Conservation (phyloP, 2,888 invertebrate genomes). For the Caenorhabditis parvicauda region DNA sequence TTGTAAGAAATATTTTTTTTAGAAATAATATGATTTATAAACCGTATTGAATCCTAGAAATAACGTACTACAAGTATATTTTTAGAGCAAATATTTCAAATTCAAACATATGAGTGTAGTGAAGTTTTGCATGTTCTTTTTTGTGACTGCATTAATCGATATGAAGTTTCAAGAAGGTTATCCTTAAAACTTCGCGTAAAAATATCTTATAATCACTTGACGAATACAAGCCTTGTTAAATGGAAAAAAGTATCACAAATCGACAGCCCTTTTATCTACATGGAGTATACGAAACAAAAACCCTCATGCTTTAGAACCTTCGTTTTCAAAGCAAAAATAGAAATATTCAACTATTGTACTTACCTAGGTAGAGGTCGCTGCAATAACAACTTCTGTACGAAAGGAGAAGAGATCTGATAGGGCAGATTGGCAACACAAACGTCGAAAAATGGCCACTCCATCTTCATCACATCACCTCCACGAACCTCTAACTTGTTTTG, state of each 20-base stretch:
- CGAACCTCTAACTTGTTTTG: conserved; percentile 87
- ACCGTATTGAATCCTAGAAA: background rate
- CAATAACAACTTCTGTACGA: conserved; percentile 81
- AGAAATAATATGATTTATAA: background rate
- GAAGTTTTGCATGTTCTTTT: too few species aligned
- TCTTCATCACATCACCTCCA: conserved; percentile 89
- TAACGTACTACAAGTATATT: background rate
- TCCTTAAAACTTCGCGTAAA: too few species aligned
- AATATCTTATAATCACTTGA: too few species aligned
- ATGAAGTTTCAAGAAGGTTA: too few species aligned
- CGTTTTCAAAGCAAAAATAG: too few species aligned
- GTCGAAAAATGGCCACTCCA: conserved; percentile 92
- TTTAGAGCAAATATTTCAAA: too few species aligned
- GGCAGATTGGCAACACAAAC: conserved; percentile 97
- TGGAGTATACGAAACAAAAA: too few species aligned
- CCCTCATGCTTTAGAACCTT: background rate
- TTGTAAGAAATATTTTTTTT: background rate
- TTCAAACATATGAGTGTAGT: too few species aligned
- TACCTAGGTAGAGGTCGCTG: conserved; percentile 69
- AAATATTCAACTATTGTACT: background rate
- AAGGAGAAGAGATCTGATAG: conserved; percentile 88
- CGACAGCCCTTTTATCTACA: too few species aligned
- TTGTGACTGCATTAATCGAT: too few species aligned
- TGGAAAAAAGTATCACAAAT: too few species aligned
- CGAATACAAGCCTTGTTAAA: too few species aligned